Conservation (phyloP, 2,888 invertebrate genomes). For the Pollenia labialis region DNA sequence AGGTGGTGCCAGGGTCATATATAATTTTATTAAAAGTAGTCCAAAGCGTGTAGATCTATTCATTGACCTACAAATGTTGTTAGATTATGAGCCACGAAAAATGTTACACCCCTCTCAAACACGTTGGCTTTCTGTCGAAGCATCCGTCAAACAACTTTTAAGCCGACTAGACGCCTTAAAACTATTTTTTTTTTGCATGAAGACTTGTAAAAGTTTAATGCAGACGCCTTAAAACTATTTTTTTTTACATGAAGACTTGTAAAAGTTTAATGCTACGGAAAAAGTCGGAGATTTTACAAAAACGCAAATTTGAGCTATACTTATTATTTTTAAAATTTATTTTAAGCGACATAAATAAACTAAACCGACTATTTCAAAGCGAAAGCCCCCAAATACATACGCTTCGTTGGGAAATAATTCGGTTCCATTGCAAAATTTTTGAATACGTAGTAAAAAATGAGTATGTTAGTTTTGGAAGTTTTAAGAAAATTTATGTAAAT, state of each 20-base stretch:
- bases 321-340: conserved; percentile 60
- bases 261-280: too few relatives aligned
- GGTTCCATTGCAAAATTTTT: background rate
- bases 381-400: conserved; percentile 59
- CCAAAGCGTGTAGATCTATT: too few relatives aligned
- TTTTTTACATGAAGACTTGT: background rate
- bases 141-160: background rate
- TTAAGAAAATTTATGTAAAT: too few relatives aligned
- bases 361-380: conserved; percentile 53
- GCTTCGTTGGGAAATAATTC: conserved; percentile 13
- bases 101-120: too few relatives aligned
- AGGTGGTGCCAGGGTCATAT: too few relatives aligned
- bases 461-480: too few relatives aligned
- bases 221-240: conserved; percentile 32
- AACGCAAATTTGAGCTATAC: conserved; percentile 55
- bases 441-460: too few relatives aligned
- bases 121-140: conserved; percentile 25
- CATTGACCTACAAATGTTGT: too few relatives aligned
- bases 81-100: too few relatives aligned
- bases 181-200: too few relatives aligned
- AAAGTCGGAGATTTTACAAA: background rate
- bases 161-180: background rate
- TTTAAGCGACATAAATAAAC: conserved; percentile 41
- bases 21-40: too few relatives aligned
- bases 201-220: too few relatives aligned